phyloP scores from a whole-genome alignment of 2,113 vertebrate species.

The Macquaria australasica region DNA sequence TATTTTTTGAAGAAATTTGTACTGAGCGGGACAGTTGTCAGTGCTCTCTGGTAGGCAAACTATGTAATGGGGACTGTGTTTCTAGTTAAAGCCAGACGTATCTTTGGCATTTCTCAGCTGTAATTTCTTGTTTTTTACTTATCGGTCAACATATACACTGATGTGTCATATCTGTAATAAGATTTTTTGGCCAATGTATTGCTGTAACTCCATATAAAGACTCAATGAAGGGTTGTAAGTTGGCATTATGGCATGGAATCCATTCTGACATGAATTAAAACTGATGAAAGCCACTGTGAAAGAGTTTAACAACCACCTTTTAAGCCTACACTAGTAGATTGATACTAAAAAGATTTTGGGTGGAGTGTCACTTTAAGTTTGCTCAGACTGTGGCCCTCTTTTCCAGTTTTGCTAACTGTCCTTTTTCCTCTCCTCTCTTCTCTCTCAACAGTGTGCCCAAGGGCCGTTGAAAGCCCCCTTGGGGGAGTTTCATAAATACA shows the following conservation, averaged over 20 bases:
- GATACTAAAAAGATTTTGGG: constrained; percentile 12
- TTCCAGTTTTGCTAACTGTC: constrained; percentile 58
- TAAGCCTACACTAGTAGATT: constrained; percentile 14
- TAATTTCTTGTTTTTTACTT: not conserved
- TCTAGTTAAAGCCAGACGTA: not conserved
- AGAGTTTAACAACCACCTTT: constrained; percentile 19
- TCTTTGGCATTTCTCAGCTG: not conserved
- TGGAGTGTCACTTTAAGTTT: constrained; percentile 29
- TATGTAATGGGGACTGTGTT: constrained; percentile 1
- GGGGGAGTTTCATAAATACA: constrained; percentile 79
- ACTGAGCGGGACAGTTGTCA: not conserved
- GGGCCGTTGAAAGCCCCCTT: constrained; percentile 84
- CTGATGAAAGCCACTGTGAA: not conserved
- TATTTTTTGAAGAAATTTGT: not conserved
- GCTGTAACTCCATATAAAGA: not conserved
- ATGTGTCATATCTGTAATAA: not conserved
- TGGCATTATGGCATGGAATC: not conserved
- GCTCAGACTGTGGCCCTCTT: constrained; percentile 8
- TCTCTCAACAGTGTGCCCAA: constrained; percentile 79
- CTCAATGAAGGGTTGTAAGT: not conserved
- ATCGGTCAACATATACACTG: not conserved
- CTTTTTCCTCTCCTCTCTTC: constrained; percentile 51
- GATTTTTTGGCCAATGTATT: not conserved
- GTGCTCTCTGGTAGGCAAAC: constrained; percentile 6
- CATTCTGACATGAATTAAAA: constrained; percentile 3